A percentile compares a stretch with the other conserved stretches of the same genome.
Conservation (phyloP, 1,140 invertebrate species). For the Trichonephila clavipes region DNA sequence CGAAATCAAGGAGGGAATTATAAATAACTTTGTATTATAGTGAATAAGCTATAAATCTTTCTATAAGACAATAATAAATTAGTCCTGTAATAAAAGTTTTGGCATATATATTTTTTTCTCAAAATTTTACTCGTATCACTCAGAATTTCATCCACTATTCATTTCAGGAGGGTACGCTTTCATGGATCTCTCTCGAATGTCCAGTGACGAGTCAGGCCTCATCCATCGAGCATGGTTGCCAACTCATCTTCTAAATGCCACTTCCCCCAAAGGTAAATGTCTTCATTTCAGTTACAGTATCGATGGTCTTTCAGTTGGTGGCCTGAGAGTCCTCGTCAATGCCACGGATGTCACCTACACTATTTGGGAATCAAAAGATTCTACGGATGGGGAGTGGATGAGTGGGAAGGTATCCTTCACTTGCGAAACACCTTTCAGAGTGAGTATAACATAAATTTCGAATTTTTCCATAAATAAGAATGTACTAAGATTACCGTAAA, state of each 20-base stretch:
- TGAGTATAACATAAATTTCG: neutral
- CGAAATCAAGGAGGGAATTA: no score
- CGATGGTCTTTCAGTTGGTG: slow-evolving; percentile 54
- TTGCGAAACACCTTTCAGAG: slow-evolving; percentile 67
- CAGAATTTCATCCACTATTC: no score
- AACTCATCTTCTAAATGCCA: slow-evolving; percentile 50
- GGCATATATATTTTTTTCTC: no score
- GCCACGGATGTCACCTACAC: slow-evolving; percentile 69
- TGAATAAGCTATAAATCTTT: no score
- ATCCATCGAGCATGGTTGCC: slow-evolving; percentile 69
- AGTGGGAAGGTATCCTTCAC: slow-evolving; percentile 68
- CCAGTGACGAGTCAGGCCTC: slow-evolving; percentile 33
- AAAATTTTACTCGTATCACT: no score
- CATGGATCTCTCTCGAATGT: slow-evolving; percentile 75
- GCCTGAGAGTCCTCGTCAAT: slow-evolving; percentile 62
- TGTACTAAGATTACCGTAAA: no score
- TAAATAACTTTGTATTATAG: no score
- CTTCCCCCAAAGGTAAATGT: slow-evolving; percentile 68
- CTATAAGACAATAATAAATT: no score
- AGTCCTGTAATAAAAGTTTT: no score
- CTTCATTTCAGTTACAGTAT: slow-evolving; percentile 72
- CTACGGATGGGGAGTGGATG: slow-evolving; percentile 70
- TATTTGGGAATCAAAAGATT: slow-evolving; percentile 70
- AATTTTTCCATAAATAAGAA: neutral
- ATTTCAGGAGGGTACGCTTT: slow-evolving; percentile 72